Percentiles rank a stretch among this genome's conserved stretches.
Conservation (phyloP, 2,888 invertebrate species). For the Parasteatoda lunata region DNA sequence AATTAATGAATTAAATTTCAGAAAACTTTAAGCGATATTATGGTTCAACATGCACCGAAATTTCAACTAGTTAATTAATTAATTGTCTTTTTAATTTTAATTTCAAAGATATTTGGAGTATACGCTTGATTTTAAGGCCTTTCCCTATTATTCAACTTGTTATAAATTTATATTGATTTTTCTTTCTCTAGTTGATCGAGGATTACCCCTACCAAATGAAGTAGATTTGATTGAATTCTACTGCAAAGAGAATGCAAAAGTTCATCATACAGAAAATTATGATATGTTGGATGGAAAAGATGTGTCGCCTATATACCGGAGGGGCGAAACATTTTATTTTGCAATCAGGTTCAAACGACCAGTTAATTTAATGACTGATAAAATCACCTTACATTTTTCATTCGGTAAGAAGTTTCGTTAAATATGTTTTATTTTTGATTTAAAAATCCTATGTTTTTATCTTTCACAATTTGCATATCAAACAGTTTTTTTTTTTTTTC, state of each 20-base stretch:
- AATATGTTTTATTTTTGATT: background rate
- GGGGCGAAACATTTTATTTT: conserved; percentile 83
- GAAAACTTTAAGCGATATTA: too few species aligned
- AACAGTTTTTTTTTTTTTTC: background rate
- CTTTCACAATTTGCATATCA: background rate
- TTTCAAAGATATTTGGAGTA: too few species aligned
- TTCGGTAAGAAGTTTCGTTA: conserved; percentile 59
- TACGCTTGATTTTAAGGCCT: too few species aligned
- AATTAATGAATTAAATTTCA: too few species aligned
- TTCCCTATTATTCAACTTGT: too few species aligned
- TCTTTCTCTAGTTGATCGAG: conserved; percentile 30
- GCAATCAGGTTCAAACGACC: conserved; percentile 83
- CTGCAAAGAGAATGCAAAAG: conserved; percentile 81
- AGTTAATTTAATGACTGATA: conserved; percentile 84
- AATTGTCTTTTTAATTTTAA: too few species aligned
- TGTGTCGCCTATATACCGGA: conserved; percentile 79
- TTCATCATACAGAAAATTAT: conserved; percentile 82
- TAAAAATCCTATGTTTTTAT: background rate
- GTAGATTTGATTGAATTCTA: conserved; percentile 78
- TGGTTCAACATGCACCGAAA: too few species aligned
- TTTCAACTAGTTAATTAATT: too few species aligned
- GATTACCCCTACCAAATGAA: conserved; percentile 42
- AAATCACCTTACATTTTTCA: conserved; percentile 77
- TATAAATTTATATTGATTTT: too few species aligned
- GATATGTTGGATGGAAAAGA: conserved; percentile 76